A percentile compares a stretch with the other conserved stretches of the same genome.
These are phyloP conservation scores for Gopherus evgoodei DNA, from an alignment of 2,113 vertebrate genomes.

Conservation along the genomic window DNA sequence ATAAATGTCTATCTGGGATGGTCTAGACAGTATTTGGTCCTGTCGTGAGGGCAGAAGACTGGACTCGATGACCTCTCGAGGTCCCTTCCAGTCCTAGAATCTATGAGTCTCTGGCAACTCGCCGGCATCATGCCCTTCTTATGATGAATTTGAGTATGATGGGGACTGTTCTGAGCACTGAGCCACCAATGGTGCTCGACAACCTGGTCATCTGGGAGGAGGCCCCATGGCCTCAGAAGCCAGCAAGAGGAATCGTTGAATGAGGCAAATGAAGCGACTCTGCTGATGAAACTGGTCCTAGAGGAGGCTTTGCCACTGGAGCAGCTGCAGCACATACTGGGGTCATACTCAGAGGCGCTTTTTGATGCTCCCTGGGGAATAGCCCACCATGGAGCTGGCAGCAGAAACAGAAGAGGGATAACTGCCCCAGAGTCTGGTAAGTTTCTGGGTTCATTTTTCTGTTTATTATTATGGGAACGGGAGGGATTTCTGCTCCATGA, in stretches of 20 bases:
- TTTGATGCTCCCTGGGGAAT: neutral
- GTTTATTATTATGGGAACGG: neutral
- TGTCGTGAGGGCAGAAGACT: no score
- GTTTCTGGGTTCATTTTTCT: neutral
- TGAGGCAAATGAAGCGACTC: no score
- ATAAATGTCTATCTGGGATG: no score
- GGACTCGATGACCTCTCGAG: no score
- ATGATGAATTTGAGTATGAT: neutral
- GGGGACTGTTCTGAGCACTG: neutral
- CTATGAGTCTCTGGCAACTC: neutral
- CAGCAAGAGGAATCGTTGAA: no score
- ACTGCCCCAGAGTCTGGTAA: neutral
- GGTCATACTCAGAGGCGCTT: no score
- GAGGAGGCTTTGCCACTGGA: no score
- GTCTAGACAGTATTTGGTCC: no score
- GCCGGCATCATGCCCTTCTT: neutral
- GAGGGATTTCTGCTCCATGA: neutral
- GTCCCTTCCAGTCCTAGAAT: no score
- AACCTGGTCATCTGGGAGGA: neutral
- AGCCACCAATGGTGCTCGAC: neutral
- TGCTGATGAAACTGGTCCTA: no score
- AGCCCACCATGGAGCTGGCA: neutral
- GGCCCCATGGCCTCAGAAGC: no score
- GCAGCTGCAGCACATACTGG: no score
- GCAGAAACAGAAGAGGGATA: neutral